Base-by-base conservation (phyloP, 1,140 invertebrate genomes). In the Harlomillsia oculata region DNA sequence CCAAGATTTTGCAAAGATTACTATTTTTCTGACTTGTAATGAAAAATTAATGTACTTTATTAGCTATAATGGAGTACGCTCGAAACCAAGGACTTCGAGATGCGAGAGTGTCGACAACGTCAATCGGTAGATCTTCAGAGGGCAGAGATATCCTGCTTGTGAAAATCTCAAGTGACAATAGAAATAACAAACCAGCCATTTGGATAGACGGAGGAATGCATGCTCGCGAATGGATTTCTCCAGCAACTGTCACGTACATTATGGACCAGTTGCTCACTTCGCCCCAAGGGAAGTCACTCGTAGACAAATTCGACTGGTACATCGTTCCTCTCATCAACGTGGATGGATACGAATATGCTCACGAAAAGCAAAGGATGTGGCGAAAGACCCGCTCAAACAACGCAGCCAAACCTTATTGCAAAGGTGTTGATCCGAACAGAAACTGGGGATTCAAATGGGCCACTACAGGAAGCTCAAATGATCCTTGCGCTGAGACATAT, bases 151-250 rank as follows among this genome's bases (percentile, higher is more conserved):
- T 63, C 16, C 21, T 50, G 5, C 46, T 63, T 44, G 34, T 63
- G 6, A 58, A 59, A 48, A 43, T 63, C 8, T 54, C 60, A 2
- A 39, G 2, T 16, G 50, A 23, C 8, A 18, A 21, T 1, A 39
- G 41, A 1, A 26, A 3, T 3, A 23, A 30, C 23, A 62, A 62
- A 54, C 55, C 60, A 1, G 60, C 49, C 4, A 62, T 62, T 50
- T 62, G 30, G 26, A 37, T 63, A 4, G 60, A 63, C 20, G 76
- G 77, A 71, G 89, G 88, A 13, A 89, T 92, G 66, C 91, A 95
- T 67, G 89, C 89, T 0, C 72, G 90, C 29, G 90, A 95, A 74
- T 95, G 91, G 90, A 90, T 95, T 53, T 82, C 87, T 41, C 83
- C 87, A 2, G 87, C 90, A 0, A 84, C 85, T 0, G 83, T 86